phyloP scores from a whole-genome alignment of 2,113 vertebrate genomes.

The Sinocyclocheilus anshuiensis region DNA sequence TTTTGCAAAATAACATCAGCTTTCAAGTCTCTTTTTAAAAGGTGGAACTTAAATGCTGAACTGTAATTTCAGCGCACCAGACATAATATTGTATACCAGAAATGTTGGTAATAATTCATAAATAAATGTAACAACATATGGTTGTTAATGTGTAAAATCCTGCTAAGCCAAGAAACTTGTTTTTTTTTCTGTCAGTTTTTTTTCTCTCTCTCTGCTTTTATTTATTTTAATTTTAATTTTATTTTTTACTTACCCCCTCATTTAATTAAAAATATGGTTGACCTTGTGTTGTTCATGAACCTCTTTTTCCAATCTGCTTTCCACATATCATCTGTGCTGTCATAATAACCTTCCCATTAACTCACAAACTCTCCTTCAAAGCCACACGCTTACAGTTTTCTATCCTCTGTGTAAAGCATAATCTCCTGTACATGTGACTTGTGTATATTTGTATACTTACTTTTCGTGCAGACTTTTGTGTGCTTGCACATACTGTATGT shows the following conservation, averaged over 20 bases:
- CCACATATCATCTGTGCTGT: constrained; percentile 2
- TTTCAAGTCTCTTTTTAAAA: neutral
- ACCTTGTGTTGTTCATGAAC: neutral
- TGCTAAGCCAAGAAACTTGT: neutral
- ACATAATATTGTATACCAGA: too few species aligned
- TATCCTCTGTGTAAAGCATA: neutral
- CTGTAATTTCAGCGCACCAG: too few species aligned
- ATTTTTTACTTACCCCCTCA: neutral
- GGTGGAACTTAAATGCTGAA: too few species aligned
- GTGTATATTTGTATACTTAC: neutral
- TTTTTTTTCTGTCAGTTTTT: too few species aligned
- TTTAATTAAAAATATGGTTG: constrained; percentile 2
- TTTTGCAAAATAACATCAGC: neutral
- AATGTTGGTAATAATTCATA: too few species aligned
- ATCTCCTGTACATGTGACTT: neutral
- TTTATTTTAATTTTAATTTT: too few species aligned
- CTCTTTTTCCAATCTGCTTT: neutral
- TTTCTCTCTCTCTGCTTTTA: neutral
- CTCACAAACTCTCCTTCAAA: neutral
- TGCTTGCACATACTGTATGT: too few species aligned
- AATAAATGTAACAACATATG: neutral
- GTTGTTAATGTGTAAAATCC: too few species aligned
- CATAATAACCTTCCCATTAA: neutral
- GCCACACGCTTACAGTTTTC: neutral
- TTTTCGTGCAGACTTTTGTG: neutral